Percentiles rank a stretch among this genome's conserved stretches.
These are phyloP conservation scores for Pomatorhinus ruficollis DNA, from an alignment of 2,113 vertebrate genomes.

Conservation along the genomic window DNA sequence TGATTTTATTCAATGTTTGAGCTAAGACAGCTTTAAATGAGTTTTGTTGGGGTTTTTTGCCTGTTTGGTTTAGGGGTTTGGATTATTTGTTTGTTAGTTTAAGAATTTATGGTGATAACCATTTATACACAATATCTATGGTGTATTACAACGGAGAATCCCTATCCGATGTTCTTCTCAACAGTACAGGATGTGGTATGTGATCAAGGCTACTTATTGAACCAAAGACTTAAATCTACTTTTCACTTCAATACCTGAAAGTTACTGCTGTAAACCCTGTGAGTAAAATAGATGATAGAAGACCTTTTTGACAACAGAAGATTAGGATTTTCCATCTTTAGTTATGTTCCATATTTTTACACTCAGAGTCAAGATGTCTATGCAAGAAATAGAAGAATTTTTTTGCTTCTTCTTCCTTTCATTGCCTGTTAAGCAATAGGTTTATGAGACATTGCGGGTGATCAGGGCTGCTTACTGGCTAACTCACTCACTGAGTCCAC, in stretches of 20 bases:
- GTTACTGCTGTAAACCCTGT: neutral
- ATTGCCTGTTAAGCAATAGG: neutral
- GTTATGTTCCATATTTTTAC: neutral
- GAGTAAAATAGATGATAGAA: neutral
- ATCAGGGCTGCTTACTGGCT: too few species aligned
- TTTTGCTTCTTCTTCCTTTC: neutral
- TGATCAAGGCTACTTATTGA: neutral
- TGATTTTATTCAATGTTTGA: neutral
- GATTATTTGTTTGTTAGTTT: neutral
- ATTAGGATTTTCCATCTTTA: neutral
- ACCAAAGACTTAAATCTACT: neutral
- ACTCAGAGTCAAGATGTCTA: neutral
- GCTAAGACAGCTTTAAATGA: neutral
- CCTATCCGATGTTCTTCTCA: neutral
- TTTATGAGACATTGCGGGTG: neutral
- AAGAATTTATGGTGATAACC: neutral
- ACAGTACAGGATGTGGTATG: neutral
- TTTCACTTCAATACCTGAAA: neutral
- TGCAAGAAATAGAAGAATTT: neutral
- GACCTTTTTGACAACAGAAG: neutral
- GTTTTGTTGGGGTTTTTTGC: accelerated
- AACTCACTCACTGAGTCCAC: too few species aligned
- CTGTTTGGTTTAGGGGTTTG: accelerated
- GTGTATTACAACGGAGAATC: neutral
- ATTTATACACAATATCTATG: neutral